phyloP scores from a whole-genome alignment of 2,113 vertebrate genomes.

The Ondatra zibethicus region DNA sequence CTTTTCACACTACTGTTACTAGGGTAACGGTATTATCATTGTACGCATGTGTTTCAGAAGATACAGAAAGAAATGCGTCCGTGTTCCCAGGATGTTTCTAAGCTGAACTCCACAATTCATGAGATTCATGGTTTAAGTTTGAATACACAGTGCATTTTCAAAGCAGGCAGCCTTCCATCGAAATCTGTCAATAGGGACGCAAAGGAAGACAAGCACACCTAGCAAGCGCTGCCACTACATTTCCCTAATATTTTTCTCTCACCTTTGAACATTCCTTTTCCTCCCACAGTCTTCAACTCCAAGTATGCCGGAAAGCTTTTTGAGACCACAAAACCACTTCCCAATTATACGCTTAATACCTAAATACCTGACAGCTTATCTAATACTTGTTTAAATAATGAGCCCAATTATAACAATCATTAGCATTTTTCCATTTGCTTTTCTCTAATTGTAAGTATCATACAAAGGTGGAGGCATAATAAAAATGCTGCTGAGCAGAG shows the following conservation, averaged over 20 bases:
- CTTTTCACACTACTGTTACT: constrained; percentile 41
- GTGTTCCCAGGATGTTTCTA: constrained; percentile 56
- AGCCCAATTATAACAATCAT: constrained; percentile 70
- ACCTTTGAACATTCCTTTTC: constrained; percentile 39
- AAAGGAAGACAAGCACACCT: constrained; percentile 55
- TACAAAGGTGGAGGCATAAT: constrained; percentile 4
- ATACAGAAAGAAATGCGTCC: constrained; percentile 49
- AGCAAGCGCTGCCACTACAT: neutral
- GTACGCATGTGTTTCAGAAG: constrained; percentile 37
- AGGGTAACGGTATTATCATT: constrained; percentile 65
- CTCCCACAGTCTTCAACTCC: neutral
- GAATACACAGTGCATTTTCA: constrained; percentile 64
- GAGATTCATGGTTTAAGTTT: constrained; percentile 68
- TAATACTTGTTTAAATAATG: constrained; percentile 76
- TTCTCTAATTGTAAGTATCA: constrained; percentile 61
- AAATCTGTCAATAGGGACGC: constrained; percentile 45
- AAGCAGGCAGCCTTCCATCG: constrained; percentile 59
- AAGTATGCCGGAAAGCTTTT: constrained; percentile 66
- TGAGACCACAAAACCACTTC: constrained; percentile 61
- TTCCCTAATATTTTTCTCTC: constrained; percentile 55
- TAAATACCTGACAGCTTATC: constrained; percentile 72
- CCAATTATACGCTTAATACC: constrained; percentile 69
- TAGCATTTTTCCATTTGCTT: constrained; percentile 71
- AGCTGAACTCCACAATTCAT: constrained; percentile 67
- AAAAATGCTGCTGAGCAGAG: constrained; percentile 24